Evolutionary conservation across 2,113 vertebrate genomes (phyloP), one percentile per base, ranked within the genome.

Genomic region (Seriola aureovittata): DNA sequence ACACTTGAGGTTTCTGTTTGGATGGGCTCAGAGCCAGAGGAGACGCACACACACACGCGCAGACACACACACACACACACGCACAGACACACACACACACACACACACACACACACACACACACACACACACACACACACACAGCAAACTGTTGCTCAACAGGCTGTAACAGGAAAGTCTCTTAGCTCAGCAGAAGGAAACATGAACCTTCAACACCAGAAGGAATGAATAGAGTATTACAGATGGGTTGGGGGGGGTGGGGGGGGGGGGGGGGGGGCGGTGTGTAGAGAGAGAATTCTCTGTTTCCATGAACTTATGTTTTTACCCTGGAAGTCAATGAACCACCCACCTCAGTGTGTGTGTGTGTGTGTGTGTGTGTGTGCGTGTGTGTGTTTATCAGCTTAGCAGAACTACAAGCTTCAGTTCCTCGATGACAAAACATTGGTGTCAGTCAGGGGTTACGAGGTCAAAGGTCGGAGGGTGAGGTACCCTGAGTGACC

Each of bases 371-470:
- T 32, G 29, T 54, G 23, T 69, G 71, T 42, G 29, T 48, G 50
- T 75, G 63, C 12, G 25, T 70, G 60, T 59, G 50, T 68, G 36
- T 32, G 29, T 54, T 42, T 77, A 57, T n/a, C 40, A 52, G 48
- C 1, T 75, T 12, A 29, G 11, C 16, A 38, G 25, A 60, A 16
- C 11, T 2, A n/a, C 19, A 42, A 50, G 38, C 50, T 77, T 71
- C 58, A 64, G 60, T 81, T 83, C 76, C 73, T 81, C n/a, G 42
- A 78, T 74, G 62, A 82, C 69, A 76, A 82, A 82, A 70, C 62
- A 8, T 23, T 2, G 36, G 13, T 1, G 4, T 42, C 57, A 57
- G 68, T 38, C 40, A 3, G n/a, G n/a, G 25, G 44, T 50, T 13
- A 48, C 62, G 32, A 34, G 76, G 80, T 83, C 71, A 78, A 48